phyloP scores from a whole-genome alignment of 2,797 vertebrate genomes.

The Petrocephalus schoutedeni region DNA sequence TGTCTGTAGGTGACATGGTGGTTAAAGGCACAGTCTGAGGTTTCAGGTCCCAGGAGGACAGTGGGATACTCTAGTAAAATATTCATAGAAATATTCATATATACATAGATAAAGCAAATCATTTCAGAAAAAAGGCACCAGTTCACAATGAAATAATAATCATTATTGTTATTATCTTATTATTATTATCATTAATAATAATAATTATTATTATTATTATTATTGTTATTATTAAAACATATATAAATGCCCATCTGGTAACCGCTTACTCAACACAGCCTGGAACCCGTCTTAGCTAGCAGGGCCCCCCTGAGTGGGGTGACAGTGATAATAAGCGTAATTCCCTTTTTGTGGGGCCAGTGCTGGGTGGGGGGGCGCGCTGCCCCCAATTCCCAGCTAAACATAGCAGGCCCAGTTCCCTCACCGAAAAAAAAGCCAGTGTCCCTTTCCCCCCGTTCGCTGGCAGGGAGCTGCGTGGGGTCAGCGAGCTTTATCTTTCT shows the following conservation, averaged over 20 bases:
- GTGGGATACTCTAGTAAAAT: not conserved
- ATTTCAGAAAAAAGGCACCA: not conserved
- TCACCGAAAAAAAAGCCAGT: not conserved
- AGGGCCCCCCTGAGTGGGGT: not conserved
- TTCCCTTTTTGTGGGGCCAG: not conserved
- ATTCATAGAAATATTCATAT: not conserved
- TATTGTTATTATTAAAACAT: not conserved
- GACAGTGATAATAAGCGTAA: not conserved
- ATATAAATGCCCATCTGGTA: not conserved
- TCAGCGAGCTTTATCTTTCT: slow-evolving; percentile 22
- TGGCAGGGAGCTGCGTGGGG: not conserved
- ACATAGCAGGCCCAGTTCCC: not conserved
- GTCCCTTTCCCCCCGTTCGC: not conserved
- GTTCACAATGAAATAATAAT: not conserved
- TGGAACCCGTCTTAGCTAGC: not conserved
- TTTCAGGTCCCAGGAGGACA: not conserved
- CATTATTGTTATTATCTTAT: not conserved
- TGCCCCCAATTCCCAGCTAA: too few species aligned
- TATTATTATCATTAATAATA: not conserved
- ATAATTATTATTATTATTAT: not conserved
- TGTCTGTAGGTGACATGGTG: not conserved
- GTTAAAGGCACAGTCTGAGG: not conserved
- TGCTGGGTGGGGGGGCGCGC: too few species aligned
- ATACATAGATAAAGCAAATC: not conserved
- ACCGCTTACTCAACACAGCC: not conserved